Percentiles rank a stretch among this genome's conserved stretches.
Conservation (phyloP, 2,888 invertebrate genomes). For the Platypus cylindrus region DNA sequence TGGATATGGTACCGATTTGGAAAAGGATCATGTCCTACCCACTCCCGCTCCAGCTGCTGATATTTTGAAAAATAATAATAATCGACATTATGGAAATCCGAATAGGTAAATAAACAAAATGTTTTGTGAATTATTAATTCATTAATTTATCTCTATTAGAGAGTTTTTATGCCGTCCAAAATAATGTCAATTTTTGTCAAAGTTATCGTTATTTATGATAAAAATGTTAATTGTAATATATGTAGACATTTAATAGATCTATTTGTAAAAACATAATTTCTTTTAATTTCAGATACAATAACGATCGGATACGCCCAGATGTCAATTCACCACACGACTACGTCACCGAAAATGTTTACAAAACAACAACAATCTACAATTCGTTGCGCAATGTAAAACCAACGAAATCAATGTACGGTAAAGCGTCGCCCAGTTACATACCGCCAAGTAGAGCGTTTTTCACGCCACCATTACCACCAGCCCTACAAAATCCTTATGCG, state of each 20-base stretch:
- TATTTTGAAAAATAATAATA: slow-evolving; percentile 63
- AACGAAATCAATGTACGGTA: slow-evolving; percentile 46
- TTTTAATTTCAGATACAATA: slow-evolving; percentile 29
- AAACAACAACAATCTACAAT: slow-evolving; percentile 40
- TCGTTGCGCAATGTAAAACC: slow-evolving; percentile 46
- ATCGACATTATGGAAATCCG: slow-evolving; percentile 63
- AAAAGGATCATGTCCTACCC: slow-evolving; percentile 60
- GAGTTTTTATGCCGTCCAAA: too few species aligned
- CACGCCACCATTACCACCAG: slow-evolving; percentile 73
- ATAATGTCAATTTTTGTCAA: too few species aligned
- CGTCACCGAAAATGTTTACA: slow-evolving; percentile 30
- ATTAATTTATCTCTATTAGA: too few species aligned
- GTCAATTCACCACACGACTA: slow-evolving; percentile 23
- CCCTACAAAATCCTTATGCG: slow-evolving; percentile 76
- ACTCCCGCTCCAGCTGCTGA: slow-evolving; percentile 68
- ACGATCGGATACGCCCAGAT: slow-evolving; percentile 33
- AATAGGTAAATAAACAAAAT: slow-evolving; percentile 31
- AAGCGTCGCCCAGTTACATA: slow-evolving; percentile 69
- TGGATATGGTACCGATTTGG: slow-evolving; percentile 54
- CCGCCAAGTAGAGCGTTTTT: slow-evolving; percentile 64
- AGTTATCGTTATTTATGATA: too few species aligned
- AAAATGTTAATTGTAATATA: too few species aligned
- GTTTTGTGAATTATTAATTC: too few species aligned
- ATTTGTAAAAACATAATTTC: neutral
- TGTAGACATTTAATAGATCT: too few species aligned